Conservation (phyloP, 2,888 invertebrate species). For the Ommatoiulus sabulosus region DNA sequence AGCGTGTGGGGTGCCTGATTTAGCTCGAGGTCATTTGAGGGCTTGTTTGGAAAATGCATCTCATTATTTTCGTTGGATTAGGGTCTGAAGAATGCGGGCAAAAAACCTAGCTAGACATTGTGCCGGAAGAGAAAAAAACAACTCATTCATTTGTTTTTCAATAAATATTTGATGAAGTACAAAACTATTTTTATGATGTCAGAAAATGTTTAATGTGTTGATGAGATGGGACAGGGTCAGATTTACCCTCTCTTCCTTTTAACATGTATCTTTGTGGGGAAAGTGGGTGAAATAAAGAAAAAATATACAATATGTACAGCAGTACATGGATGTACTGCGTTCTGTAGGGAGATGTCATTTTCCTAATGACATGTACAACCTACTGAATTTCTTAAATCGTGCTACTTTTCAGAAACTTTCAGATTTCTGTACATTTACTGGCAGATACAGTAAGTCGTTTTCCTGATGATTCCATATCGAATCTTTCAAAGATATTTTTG, state of each 20-base stretch:
- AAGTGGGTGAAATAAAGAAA: not conserved
- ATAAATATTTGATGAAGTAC: conserved; percentile 24
- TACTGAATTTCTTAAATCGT: too few species aligned
- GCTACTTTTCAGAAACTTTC: too few species aligned
- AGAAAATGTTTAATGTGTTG: not conserved
- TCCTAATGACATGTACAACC: too few species aligned
- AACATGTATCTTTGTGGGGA: not conserved
- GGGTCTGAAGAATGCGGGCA: not conserved
- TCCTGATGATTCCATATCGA: too few species aligned
- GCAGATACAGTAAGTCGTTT: too few species aligned
- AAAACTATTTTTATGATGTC: conserved; percentile 17
- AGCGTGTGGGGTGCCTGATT: not conserved
- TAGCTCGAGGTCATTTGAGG: not conserved
- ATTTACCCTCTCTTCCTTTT: not conserved
- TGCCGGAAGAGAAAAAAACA: not conserved
- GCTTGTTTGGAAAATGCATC: not conserved
- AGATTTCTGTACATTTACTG: too few species aligned
- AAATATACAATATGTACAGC: too few species aligned
- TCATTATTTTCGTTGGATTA: conserved; percentile 3
- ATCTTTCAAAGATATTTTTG: too few species aligned
- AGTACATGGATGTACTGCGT: too few species aligned
- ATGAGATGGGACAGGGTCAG: not conserved
- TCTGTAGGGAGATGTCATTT: too few species aligned
- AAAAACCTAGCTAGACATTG: not conserved
- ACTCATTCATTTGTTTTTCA: not conserved